phyloP scores from a whole-genome alignment of 2,113 vertebrate species.

The Carollia perspicillata region DNA sequence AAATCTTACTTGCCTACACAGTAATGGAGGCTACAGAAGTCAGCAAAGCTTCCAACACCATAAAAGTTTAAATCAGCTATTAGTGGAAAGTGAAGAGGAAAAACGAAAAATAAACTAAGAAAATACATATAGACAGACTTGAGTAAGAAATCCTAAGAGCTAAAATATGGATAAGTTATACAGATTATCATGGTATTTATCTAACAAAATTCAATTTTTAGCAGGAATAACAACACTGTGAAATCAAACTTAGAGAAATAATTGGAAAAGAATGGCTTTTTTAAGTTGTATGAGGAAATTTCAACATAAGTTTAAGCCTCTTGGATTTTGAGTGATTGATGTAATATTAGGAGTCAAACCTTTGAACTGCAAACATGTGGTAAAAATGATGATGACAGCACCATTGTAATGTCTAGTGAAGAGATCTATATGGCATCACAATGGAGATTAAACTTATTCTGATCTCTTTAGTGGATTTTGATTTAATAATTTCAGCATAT shows the following conservation, averaged over 20 bases:
- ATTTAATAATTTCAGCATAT: neutral
- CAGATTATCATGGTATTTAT: conserved; percentile 47
- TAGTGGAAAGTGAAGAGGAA: conserved; percentile 90
- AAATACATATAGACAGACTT: conserved; percentile 80
- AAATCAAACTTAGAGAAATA: conserved; percentile 63
- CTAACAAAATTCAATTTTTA: conserved; percentile 46
- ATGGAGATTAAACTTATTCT: neutral
- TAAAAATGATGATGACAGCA: neutral
- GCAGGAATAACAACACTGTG: conserved; percentile 28
- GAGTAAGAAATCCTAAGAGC: conserved; percentile 80
- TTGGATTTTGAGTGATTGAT: neutral
- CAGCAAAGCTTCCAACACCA: conserved; percentile 89
- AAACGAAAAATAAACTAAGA: conserved; percentile 86
- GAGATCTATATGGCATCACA: neutral
- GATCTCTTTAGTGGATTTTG: neutral
- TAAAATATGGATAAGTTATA: conserved; percentile 63
- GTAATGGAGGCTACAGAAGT: conserved; percentile 87
- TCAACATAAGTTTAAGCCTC: conserved; percentile 3
- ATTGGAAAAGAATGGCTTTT: conserved; percentile 44
- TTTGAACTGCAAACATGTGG: neutral
- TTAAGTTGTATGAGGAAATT: conserved; percentile 14
- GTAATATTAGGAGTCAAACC: neutral
- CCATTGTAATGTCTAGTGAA: neutral
- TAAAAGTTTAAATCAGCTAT: conserved; percentile 95
- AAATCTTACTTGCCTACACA: conserved; percentile 89